phyloP scores from a whole-genome alignment of 1,140 invertebrate species.

The Cyclina sinensis region DNA sequence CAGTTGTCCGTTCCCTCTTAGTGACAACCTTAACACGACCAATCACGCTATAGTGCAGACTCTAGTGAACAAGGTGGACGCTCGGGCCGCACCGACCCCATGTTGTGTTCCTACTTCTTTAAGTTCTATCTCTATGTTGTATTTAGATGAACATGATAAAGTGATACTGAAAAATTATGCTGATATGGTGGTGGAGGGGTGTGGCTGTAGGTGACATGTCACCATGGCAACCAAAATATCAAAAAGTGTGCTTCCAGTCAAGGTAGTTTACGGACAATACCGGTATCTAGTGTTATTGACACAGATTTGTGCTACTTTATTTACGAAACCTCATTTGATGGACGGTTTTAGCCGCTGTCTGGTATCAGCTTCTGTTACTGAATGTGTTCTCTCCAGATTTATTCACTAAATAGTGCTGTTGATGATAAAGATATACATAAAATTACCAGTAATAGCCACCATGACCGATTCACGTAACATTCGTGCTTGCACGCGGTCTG shows the following conservation, averaged over 20 bases:
- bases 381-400: conserved; percentile 44
- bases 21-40: conserved; percentile 97
- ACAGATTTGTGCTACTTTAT: conserved; percentile 55
- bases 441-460: background rate
- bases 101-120: conserved; percentile 91
- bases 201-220: conserved; percentile 89
- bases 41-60: conserved; percentile 99
- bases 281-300: conserved; percentile 47
- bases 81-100: conserved; percentile 89
- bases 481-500: background rate
- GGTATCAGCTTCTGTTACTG: conserved; percentile 11
- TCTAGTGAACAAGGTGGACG: conserved; percentile 96
- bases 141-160: conserved; percentile 89
- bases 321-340: conserved; percentile 24
- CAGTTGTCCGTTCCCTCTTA: conserved; percentile 96
- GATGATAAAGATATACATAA: background rate
- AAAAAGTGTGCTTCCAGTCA: conserved; percentile 65
- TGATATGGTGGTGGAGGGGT: conserved; percentile 90
- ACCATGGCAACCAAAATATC: conserved; percentile 32
- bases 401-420: conserved; percentile 3
- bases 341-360: conserved; percentile 16
- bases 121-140: conserved; percentile 89
- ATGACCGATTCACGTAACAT: background rate
- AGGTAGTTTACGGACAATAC: conserved; percentile 56
- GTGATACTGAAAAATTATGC: conserved; percentile 91